Evolutionary conservation across 2,113 vertebrate genomes (phyloP), one percentile per base, ranked within the genome.

Genomic region (Thunnus thynnus): DNA sequence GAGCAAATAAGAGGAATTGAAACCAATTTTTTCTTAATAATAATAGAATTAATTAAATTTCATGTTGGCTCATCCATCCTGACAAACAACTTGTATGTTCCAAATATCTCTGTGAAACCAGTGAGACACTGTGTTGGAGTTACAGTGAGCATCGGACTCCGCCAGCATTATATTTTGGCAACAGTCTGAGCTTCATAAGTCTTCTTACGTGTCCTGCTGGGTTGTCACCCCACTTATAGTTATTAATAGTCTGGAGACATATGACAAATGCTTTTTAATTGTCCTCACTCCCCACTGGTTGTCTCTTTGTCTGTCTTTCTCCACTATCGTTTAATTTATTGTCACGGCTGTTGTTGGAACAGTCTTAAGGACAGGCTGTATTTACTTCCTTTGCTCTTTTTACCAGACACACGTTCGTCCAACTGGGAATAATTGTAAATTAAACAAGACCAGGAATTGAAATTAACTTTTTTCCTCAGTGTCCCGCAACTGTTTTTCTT

Each of bases 211-310:
- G 76, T 66, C 60, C 41, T 47, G 27, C 62, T 60, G 76, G 83
- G 52, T 58, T 67, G 22, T 79, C 57, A 66, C 50, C 51, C 72
- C 17, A 8, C 54, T 86, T 68, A 89, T 79, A 54, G 69, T 76
- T 86, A 83, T 86, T 70, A 84, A 88, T 75, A 85, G 63, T 77
- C 52, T 63, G 55, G 27, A 76, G 77, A 85, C 78, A 54, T 60
- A 78, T 83, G 50, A 55, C 46, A 41, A 58, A 68, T 57, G 22
- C 55, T 75, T 65, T 75, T 63, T 74, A 72, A 88, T 72, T 81
- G 72, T 55, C 71, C 1, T 32, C 17, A 30, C 60, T 60, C 55
- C 27, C 58, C n/a, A 13, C 54, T 46, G 18, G 68, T 60, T 66
- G 63, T 60, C 20, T 41, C 14, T 62, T 16, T 67, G 18, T 61